These are phyloP conservation scores for Diplosoma virens DNA, from an alignment of 23 tunicate species.

Conservation along the genomic window DNA sequence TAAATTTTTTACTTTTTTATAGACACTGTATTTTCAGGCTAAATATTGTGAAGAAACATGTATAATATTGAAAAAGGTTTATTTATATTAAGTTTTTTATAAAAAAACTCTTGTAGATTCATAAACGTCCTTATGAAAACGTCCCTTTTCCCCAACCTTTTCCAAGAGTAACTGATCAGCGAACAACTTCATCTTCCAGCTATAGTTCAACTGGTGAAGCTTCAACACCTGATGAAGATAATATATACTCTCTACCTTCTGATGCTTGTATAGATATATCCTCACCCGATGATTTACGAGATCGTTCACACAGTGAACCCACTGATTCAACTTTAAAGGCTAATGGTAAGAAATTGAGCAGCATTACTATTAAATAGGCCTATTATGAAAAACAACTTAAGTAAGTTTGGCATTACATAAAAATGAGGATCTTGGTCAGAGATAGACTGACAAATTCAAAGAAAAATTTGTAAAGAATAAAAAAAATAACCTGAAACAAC, in stretches of 20 bases:
- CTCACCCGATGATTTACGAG: background rate
- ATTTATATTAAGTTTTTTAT: no score
- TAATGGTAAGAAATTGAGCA: slow-evolving; percentile 6
- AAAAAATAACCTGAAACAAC: no score
- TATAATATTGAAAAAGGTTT: no score
- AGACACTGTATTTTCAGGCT: no score
- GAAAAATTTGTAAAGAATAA: no score
- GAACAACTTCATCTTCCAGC: slow-evolving; percentile 38
- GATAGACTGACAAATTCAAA: no score
- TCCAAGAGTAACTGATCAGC: slow-evolving; percentile 22
- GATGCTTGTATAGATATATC: slow-evolving; percentile 23
- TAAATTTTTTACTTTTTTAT: no score
- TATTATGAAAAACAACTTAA: no score
- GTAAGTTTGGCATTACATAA: no score
- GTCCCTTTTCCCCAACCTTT: slow-evolving; percentile 7
- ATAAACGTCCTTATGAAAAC: slow-evolving; percentile 19
- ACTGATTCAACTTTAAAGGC: slow-evolving; percentile 14
- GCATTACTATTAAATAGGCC: no score
- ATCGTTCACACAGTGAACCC: slow-evolving; percentile 47
- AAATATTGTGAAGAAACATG: no score
- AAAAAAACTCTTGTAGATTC: background rate
- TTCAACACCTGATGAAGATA: slow-evolving; percentile 34
- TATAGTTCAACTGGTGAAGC: slow-evolving; percentile 48
- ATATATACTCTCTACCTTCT: slow-evolving; percentile 75
- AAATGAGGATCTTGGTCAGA: no score